A percentile compares a stretch with the other conserved stretches of the same genome.
Conservation (phyloP, 2,113 vertebrate species). For the Ardeotis arabs region DNA sequence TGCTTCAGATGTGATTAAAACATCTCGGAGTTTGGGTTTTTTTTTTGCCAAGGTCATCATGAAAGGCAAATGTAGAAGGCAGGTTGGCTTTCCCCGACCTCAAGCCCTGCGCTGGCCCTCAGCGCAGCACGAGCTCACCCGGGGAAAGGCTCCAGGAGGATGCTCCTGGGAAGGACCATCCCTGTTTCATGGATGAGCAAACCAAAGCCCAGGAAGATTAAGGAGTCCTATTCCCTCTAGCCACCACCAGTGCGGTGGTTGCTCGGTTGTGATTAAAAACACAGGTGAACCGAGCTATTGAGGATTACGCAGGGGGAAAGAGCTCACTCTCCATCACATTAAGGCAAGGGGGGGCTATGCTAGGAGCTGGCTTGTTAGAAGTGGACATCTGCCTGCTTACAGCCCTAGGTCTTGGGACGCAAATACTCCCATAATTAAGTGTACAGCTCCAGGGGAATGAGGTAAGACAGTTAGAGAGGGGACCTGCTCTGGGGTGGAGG, state of each 20-base stretch:
- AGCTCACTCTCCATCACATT: not conserved
- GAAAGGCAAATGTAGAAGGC: not conserved
- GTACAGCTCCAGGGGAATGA: not conserved
- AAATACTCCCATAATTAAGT: not conserved
- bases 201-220: not conserved
- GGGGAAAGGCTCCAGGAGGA: not conserved
- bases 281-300: not conserved
- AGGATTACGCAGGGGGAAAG: not conserved
- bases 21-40: not conserved
- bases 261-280: rapidly evolving
- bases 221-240: not conserved
- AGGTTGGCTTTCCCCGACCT: rapidly evolving
- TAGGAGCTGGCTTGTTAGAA: not conserved
- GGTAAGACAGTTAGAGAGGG: not conserved
- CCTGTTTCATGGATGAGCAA: not conserved
- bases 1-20: not conserved
- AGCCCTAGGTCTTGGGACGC: not conserved
- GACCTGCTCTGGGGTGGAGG: not conserved
- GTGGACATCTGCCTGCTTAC: not conserved
- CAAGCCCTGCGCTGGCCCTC: not conserved
- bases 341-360: not conserved
- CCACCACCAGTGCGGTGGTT: rapidly evolving
- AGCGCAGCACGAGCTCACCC: rapidly evolving
- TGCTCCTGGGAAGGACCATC: not conserved
- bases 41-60: not conserved